Percentiles rank a stretch among this genome's conserved stretches.
These are phyloP conservation scores for Drosophila maculinotata DNA, from an alignment of 2,888 invertebrate species.

Conservation along the genomic window DNA sequence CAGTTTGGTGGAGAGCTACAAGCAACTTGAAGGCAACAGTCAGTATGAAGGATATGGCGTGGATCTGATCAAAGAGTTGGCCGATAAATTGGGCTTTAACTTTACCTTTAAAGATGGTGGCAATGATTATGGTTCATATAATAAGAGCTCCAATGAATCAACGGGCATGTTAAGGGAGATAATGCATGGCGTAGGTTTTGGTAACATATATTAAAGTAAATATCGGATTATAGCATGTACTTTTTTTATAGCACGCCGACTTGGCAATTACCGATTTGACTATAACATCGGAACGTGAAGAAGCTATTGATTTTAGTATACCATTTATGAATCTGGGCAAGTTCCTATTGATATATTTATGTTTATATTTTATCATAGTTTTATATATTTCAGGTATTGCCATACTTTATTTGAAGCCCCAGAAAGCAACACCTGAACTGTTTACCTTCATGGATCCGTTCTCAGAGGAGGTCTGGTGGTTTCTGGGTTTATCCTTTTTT, in stretches of 20 bases:
- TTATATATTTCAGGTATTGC: slow-evolving; percentile 89
- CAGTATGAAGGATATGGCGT: slow-evolving; percentile 95
- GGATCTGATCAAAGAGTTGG: slow-evolving; percentile 92
- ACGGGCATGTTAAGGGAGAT: slow-evolving; percentile 95
- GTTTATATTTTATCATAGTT: not conserved
- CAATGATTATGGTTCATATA: slow-evolving; percentile 90
- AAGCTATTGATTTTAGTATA: slow-evolving; percentile 96
- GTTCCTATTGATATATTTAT: not conserved
- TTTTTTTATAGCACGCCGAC: slow-evolving; percentile 89
- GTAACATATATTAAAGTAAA: not conserved
- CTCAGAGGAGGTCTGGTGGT: slow-evolving; percentile 93
- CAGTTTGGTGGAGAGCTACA: slow-evolving; percentile 90
- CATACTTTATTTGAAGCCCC: slow-evolving; percentile 94
- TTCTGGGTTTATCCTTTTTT: slow-evolving; percentile 90
- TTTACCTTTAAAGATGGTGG: slow-evolving; percentile 92
- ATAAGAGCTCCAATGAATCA: slow-evolving; percentile 89
- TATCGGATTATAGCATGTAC: not conserved
- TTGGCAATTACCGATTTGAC: slow-evolving; percentile 96
- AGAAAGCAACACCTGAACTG: slow-evolving; percentile 92
- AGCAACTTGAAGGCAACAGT: slow-evolving; percentile 90
- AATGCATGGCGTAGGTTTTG: slow-evolving; percentile 87
- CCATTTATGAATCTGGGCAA: slow-evolving; percentile 96
- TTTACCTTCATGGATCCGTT: slow-evolving; percentile 97
- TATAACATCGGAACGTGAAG: slow-evolving; percentile 94
- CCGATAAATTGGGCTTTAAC: slow-evolving; percentile 92